phyloP scores from a whole-genome alignment of 2,113 vertebrate genomes.

The Saguinus midas region DNA sequence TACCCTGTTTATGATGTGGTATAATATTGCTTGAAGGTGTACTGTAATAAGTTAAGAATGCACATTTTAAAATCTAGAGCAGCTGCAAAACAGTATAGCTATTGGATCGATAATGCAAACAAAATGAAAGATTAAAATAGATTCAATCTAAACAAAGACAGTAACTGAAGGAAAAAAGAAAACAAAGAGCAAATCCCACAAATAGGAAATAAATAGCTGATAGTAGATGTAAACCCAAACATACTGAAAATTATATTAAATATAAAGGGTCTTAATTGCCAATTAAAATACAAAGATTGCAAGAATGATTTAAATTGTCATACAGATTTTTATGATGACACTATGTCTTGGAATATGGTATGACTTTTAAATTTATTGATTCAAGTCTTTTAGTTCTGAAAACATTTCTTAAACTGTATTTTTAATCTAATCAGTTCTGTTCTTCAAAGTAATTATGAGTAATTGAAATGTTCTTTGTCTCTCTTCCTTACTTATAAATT shows the following conservation, averaged over 20 bases:
- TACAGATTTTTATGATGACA: neutral
- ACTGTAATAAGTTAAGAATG: neutral
- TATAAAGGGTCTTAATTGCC: neutral
- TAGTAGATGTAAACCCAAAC: neutral
- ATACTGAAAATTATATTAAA: neutral
- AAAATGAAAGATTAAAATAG: neutral
- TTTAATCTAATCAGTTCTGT: neutral
- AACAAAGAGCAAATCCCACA: neutral
- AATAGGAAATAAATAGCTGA: neutral
- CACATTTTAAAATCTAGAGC: neutral
- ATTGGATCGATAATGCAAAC: neutral
- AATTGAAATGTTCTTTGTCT: neutral
- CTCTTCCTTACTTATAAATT: neutral
- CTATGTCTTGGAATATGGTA: neutral
- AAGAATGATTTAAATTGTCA: neutral
- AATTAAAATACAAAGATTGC: neutral
- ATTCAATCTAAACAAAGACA: neutral
- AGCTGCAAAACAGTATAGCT: neutral
- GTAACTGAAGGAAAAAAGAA: neutral
- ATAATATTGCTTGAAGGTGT: neutral
- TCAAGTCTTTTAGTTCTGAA: neutral
- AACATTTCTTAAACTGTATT: neutral
- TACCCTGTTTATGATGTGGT: neutral
- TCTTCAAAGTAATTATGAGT: neutral
- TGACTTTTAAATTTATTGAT: neutral